Evolutionary conservation across 2,797 vertebrate genomes (phyloP), one percentile per base, ranked within the genome.

Genomic region (Oceanodroma leucorhoa): DNA sequence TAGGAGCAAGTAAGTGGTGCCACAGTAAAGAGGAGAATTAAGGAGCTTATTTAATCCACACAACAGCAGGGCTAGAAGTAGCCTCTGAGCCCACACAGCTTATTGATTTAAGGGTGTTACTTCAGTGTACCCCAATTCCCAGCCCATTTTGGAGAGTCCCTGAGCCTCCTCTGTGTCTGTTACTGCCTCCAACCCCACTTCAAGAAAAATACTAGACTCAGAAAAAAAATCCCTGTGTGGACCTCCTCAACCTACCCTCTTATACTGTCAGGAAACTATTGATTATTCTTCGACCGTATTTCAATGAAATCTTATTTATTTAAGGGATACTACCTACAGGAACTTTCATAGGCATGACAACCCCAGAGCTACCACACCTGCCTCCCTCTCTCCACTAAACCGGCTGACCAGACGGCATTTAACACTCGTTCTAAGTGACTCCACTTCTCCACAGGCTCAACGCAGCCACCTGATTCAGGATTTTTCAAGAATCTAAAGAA

Each of bases 41-140:
- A 61, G 24, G 6, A 18, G 10, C 6, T 50, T 21, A 22, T 54
- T 66, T 30, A 32, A 51, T 10, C 26, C 22, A 34, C 18, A 5
- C 14, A 76, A n/a, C 41, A 75, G 36, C 32, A 41, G 66, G 54
- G 36, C 11, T 23, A 30, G n/a, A 22, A 65, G 34, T 57, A 77
- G 71, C 26, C 26, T 18, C 70, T 23, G 57, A 69, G 15, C 8
- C 15, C 23, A 36, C 14, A 3, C 24, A 40, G 5, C 8, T 10
- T 14, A 18, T 7, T 36, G 40, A 54, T 11, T 46, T 34, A 27
- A 24, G 30, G 18, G 34, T 17, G 53, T 43, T 40, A 30, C 23
- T 30, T 23, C 38, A 10, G 2, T 0, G 3, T 6, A 27, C 26
- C 48, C 30, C 3, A 0, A 29, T 27, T 58, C 34, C 34, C 34